Evolutionary conservation across 2,113 vertebrate genomes (phyloP), one percentile per base, ranked within the genome.

Genomic region (Bos javanicus): DNA sequence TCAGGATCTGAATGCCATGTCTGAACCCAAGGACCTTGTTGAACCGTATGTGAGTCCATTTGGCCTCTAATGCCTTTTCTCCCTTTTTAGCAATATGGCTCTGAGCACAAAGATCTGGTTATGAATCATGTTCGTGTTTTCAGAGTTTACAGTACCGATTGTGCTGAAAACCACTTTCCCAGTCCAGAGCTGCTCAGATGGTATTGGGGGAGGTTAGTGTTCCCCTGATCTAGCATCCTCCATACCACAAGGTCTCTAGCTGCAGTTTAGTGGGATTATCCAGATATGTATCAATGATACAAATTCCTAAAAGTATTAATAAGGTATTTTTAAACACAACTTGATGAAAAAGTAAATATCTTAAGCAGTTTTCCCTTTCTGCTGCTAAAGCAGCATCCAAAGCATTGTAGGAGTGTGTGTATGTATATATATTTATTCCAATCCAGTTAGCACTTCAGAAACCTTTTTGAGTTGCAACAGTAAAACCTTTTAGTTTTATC

Each of bases 341-440:
- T 93, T 93, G 86, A 50, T 89, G 59, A 71, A 52, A 89, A 97
- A 84, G 52, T 54, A 59, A 84, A 26, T 83, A 23, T 52, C 26
- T 36, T 62, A 71, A 94, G 90, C 54, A 84, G 0, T 87, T 94
- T 90, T 76, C 46, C 84, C 28, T 67, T 89, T 87, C 50, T 87
- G 82, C 96, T 96, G 62, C 96, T 97, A 10, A 87, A 57, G 36
- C 36, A 36, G 74, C 91, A 46, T 90, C 95, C 97, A 94, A 78
- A 96, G 97, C 91, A 87, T 6, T 48, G 78, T 26, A 50, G 67
- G 50, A 2, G 25, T 64, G 46, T 76, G 74, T 64, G 46, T 94
- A 14, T 67, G 11, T n/a, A 4, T 64, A 19, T 76, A 7, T 95
- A 87, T 97, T 94, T 97, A 96, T 96, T 97, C 95, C 94, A n/a